Base-by-base conservation (phyloP, 2,888 invertebrate genomes). In the Teinopalpus imperialis region DNA sequence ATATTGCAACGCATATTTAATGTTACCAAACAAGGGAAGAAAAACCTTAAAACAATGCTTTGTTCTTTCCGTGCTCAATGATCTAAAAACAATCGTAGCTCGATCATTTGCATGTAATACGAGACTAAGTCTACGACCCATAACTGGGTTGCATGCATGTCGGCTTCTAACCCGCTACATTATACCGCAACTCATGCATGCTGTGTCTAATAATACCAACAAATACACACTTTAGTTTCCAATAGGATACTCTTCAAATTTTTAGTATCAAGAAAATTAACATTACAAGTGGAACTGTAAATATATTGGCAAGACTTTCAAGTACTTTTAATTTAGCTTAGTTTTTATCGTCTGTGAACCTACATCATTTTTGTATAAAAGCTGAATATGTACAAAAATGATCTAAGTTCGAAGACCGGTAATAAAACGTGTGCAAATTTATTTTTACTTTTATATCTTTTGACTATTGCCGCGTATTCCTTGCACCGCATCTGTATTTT, bases 141-240 rank as follows among this genome's bases (percentile, higher is more conserved):
- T 27, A 35, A 43, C 27, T 43, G 20, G 42, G 42, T 27, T 43
- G 34, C 26, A 27, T 43, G 26, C 20, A 7, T 6, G 18, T 26
- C 12, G 20, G 18, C 39, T 29, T 5, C 21, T 1, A 32, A 18
- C 18, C 32, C 26, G 31, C 31, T 14, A 42, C 3, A 13, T 24
- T 32, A 32, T 14, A 31, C 8, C 12, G 26, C 26, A 21, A 32
- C 16, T 18, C 10, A 32, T 26, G 18, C 23, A 32, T 31, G 14
- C 30, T 10, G 9, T 16, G 21, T 24, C 6, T 42, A 26, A 24
- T 32, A 41, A 32, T 24, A 26, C 26, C 9, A 42, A 26, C 18
- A 42, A 32, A 30, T n/a, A 10, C 34, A 29, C 26, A 27, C 8
- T 34, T 21, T 23, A 8, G 21, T 30, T 30, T 20, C 30, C 9